Base-by-base conservation (phyloP, 2,888 invertebrate genomes). In the Dolichopus griseipennis region DNA sequence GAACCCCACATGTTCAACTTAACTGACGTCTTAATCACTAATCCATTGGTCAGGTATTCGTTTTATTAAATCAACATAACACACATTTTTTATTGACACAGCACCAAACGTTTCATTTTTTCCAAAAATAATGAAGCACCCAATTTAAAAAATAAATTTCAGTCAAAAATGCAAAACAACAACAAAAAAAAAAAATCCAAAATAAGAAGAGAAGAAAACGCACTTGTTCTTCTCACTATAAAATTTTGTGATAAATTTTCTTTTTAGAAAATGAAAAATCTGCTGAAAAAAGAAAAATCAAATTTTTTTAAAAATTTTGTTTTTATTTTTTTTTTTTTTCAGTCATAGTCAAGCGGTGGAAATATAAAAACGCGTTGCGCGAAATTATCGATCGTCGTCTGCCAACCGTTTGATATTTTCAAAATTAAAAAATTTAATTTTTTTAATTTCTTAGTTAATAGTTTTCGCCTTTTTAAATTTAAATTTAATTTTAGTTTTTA, bases 261-360 rank as follows among this genome's bases (percentile, higher is more conserved):
- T 15, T 52, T 43, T 52, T n/a, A 52, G 15, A 52, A 52, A 52
- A 52, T 10, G 52, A 52, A 52, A 43, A 41, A 12, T 41, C 15
- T 41, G 12, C 15, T 41, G 12, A 41, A 41, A 41, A 41, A 41
- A 41, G 15, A 41, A 41, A 41, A 41, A 41, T 12, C 9, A 41
- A 41, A 41, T 15, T 12, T 27, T 12, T 41, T 10, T 8, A 37
- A 37, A 37, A 27, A 27, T 27, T 27, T 27, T 27, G 2, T 27
- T 27, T n/a, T n/a, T n/a, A n/a, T 27, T 27, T 27, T 27, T 27
- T 27, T 27, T 7, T 52, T 52, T 52, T 15, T 18, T 52, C 52
- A 52, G 52, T 52, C n/a, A 52, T 18, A 52, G 52, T 52, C n/a
- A 52, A 52, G 52, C 52, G 52, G 52, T 52, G 52, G 52, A 52